Base-by-base conservation (phyloP, 2,113 vertebrate genomes). In the Colinus virginianus region DNA sequence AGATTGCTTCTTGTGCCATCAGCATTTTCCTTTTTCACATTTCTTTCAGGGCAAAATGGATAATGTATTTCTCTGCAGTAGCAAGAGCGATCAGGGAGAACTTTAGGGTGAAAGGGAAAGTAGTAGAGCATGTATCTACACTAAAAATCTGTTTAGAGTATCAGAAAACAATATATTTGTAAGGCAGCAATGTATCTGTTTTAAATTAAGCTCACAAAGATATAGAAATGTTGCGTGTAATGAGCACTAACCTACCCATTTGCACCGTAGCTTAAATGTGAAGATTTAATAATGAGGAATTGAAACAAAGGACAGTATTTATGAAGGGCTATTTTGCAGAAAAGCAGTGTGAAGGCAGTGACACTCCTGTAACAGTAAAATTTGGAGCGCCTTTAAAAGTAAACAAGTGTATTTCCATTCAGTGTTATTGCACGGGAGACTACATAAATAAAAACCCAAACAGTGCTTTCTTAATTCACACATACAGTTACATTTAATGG, bases 1-100 rank as follows among this genome's bases (percentile, higher is more conserved):
- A 97, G 86, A 97, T 97, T 97, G 96, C 93, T 98, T 97, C 89
- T 95, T 67, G 74, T 84, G 92, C 95, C 88, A 94, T 97, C 96
- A 96, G 92, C 95, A 75, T 96, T 96, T 92, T 26, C 36, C 90
- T 94, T 93, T 96, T 96, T 89, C 95, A 96, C 95, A 96, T 96
- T 97, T 96, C 97, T 97, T 97, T 96, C 96, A 96, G 97, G 95
- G 91, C 34, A 45, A 93, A 95, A 81, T 87, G 94, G 96, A 96
- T 97, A 97, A 97, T 92, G 86, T 95, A 95, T 97, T 97, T 96
- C 92, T 97, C 91, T 95, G 85, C 88, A 81, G 86, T 45, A 84
- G 86, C 34, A 55, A 80, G 78, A 92, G 87, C 76, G 90, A 93
- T 81, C 82, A 87, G 94, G 90, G 92, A 93, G 95, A 97, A 96